Conservation (phyloP, 1,140 invertebrate species). For the Fopius arisanus region DNA sequence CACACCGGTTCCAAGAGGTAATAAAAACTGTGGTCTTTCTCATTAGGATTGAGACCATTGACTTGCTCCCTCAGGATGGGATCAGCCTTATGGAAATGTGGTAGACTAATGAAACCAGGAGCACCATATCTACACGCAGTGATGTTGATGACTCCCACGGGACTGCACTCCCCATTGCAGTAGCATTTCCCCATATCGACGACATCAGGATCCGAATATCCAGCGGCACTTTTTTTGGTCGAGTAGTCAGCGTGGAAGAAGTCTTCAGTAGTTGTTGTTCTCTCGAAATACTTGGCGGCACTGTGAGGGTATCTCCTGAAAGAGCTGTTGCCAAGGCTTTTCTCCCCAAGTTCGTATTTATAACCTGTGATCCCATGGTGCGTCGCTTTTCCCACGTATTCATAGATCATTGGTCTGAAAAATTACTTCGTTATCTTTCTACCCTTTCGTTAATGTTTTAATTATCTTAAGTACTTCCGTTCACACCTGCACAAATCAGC, state of each 20-base stretch:
- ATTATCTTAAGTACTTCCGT: too few relatives aligned
- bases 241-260: conserved; percentile 51
- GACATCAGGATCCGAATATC: conserved; percentile 56
- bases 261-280: conserved; percentile 55
- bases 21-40: conserved; percentile 68
- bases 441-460: too few relatives aligned
- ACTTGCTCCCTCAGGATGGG: conserved; percentile 64
- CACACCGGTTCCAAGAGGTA: conserved; percentile 73
- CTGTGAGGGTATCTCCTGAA: conserved; percentile 53
- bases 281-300: conserved; percentile 57
- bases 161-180: conserved; percentile 75
- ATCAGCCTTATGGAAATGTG: conserved; percentile 76
- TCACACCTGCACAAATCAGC: conserved; percentile 73
- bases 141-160: conserved; percentile 69
- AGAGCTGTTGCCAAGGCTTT: conserved; percentile 58
- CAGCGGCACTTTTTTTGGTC: conserved; percentile 47
- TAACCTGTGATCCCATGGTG: conserved; percentile 55
- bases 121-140: conserved; percentile 66
- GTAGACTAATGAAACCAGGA: conserved; percentile 74
- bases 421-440: too few relatives aligned
- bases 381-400: conserved; percentile 44
- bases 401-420: conserved; percentile 48
- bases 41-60: conserved; percentile 68
- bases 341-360: conserved; percentile 52
- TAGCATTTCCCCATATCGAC: conserved; percentile 73